Evolutionary conservation across 2,888 invertebrate genomes (phyloP).

Genomic region (Anorthoa munda): DNA sequence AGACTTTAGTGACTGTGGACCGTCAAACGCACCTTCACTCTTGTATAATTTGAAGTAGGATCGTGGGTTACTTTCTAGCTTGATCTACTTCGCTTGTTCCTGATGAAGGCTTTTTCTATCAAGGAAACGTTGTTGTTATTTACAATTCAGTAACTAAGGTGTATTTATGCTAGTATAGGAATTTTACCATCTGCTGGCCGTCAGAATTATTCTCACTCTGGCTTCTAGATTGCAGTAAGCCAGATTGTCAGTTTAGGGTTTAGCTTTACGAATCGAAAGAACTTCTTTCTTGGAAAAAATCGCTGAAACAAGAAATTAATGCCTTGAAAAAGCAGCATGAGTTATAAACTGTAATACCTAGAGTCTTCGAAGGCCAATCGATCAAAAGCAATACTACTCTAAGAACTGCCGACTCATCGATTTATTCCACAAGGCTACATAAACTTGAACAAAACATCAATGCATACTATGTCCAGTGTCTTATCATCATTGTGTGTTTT

Average conservation of each 20-base stretch:
- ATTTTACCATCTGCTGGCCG: background rate
- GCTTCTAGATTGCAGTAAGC: too few relatives aligned
- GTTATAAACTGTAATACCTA: slow-evolving; percentile 9
- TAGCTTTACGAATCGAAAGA: too few relatives aligned
- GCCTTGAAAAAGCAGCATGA: background rate
- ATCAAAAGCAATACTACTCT: slow-evolving; percentile 24
- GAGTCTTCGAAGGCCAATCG: slow-evolving; percentile 19
- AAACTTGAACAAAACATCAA: slow-evolving; percentile 9
- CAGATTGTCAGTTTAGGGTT: too few relatives aligned
- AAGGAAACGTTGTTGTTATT: too few relatives aligned
- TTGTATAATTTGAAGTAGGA: too few relatives aligned
- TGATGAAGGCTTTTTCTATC: too few relatives aligned
- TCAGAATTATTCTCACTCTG: too few relatives aligned
- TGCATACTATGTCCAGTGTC: background rate
- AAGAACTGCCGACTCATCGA: slow-evolving; percentile 18
- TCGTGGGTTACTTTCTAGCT: too few relatives aligned
- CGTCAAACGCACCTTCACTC: too few relatives aligned
- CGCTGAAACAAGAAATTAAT: background rate
- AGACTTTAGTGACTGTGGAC: too few relatives aligned
- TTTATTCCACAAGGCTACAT: slow-evolving; percentile 25
- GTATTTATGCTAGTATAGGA: background rate
- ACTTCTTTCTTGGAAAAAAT: background rate
- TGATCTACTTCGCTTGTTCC: too few relatives aligned
- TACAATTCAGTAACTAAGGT: too few relatives aligned
- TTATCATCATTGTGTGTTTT: slow-evolving; percentile 12